Evolutionary conservation across 2,888 invertebrate genomes (phyloP).

Genomic region (Lasioglossum malachurum): DNA sequence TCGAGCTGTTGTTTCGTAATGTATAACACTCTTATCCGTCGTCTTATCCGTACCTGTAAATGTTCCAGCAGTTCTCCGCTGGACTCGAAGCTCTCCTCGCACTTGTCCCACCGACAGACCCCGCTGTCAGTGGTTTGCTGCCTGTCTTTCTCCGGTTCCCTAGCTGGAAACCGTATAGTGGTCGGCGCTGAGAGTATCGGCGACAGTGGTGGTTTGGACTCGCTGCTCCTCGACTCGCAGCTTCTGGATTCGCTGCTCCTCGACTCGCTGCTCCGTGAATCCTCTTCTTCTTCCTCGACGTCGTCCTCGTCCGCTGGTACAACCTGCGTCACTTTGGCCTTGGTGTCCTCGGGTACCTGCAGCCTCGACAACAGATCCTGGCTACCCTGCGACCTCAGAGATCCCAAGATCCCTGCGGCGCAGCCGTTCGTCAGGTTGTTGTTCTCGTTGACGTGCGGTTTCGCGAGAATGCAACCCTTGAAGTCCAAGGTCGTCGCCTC

Average conservation of each 20-base stretch:
- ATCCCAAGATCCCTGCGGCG: constrained; percentile 55
- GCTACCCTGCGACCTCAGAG: constrained; percentile 76
- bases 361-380: constrained; percentile 67
- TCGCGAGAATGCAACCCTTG: constrained; percentile 68
- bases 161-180: constrained; percentile 91
- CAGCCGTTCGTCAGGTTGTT: constrained; percentile 78
- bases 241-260: constrained; percentile 72
- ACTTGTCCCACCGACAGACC: constrained; percentile 93
- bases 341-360: constrained; percentile 45
- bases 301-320: constrained; percentile 71
- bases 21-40: too few species aligned
- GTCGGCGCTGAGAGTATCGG: constrained; percentile 93
- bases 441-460: constrained; percentile 80
- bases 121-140: constrained; percentile 85
- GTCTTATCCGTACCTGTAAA: constrained; percentile 88
- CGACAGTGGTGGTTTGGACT: constrained; percentile 85
- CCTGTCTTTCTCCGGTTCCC: constrained; percentile 80
- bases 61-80: constrained; percentile 94
- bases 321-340: constrained; percentile 52
- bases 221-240: constrained; percentile 76
- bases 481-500: constrained; percentile 55
- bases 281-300: constrained; percentile 80
- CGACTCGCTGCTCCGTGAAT: constrained; percentile 62
- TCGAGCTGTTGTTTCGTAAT: too few species aligned
- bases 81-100: constrained; percentile 91